Evolutionary conservation across 2,797 vertebrate genomes (phyloP), one percentile per base, ranked within the genome.

Genomic region (Florisuga fusca): DNA sequence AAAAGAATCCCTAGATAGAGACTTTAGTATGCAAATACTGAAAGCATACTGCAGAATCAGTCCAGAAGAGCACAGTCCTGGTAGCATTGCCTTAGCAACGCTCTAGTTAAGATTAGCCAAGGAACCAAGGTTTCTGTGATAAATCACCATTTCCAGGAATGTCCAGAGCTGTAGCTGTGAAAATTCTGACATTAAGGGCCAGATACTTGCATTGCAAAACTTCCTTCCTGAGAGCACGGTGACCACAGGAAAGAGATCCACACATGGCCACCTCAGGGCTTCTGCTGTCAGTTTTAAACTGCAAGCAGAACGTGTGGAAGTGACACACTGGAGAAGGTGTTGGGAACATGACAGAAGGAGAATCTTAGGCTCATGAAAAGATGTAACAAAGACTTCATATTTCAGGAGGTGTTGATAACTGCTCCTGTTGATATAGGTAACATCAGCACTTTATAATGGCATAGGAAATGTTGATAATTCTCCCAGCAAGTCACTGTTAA

Each of bases 41-140:
- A 76, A 84, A 75, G 41, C 54, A 64, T 73, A 66, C 78, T 89
- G 71, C 41, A 78, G 62, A 94, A 90, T 90, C 84, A 87, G 89
- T 97, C 90, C 92, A 93, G 90, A 94, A 53, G 92, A 93, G 89
- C 92, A 89, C 51, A 75, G 61, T 96, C 67, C 68, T 75, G 66
- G 78, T 94, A 85, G 45, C 85, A 95, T 94, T 91, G 87, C 90
- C 96, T 88, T 95, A 94, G 95, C 94, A 97, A 95, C 66, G 31
- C 84, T 95, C 85, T 85, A 68, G 73, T 95, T 95, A 83, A 78
- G 85, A 87, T 90, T 69, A 92, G 53, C 72, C 45, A 34, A 64
- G 51, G 57, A 96, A 73, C 34, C 18, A 57, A 36, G 41, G 58
- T 38, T 88, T 94, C 75, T 93, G 55, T 50, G 73, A 76, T 90